Evolutionary conservation across 2,797 vertebrate genomes (phyloP).

Genomic region (Kryptolebias ocellatus): DNA sequence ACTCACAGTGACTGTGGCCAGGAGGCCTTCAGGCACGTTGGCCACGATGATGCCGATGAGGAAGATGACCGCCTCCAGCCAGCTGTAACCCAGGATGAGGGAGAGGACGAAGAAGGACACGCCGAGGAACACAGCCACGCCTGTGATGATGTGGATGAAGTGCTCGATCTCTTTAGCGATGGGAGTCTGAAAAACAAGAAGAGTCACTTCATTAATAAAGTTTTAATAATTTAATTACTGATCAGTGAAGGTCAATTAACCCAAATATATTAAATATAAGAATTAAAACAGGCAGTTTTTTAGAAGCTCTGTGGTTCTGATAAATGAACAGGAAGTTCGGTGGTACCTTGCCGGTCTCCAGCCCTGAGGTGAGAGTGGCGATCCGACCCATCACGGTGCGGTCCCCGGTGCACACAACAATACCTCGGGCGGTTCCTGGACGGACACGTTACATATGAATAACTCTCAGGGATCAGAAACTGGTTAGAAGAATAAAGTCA

Average conservation of each 20-base stretch:
- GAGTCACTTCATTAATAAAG: not conserved
- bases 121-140: conserved; percentile 92
- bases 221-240: too few species aligned
- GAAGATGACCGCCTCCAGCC: conserved; percentile 94
- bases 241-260: too few species aligned
- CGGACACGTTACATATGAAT: not conserved
- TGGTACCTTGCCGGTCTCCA: conserved; percentile 88
- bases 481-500: not conserved
- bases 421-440: conserved; percentile 90
- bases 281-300: not conserved
- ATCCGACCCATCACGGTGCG: conserved; percentile 94
- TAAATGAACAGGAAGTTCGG: not conserved
- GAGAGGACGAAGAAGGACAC: conserved; percentile 91
- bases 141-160: conserved; percentile 94
- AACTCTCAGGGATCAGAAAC: not conserved
- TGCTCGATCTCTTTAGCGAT: conserved; percentile 94
- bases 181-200: conserved; percentile 76
- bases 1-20: conserved; percentile 94
- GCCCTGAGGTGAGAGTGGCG: conserved; percentile 90
- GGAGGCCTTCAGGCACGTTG: conserved; percentile 91
- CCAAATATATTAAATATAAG: not conserved
- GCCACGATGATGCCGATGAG: conserved; percentile 94
- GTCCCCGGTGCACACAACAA: conserved; percentile 91
- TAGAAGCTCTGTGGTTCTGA: not conserved
- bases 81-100: conserved; percentile 87